Conservation (phyloP, 2,113 vertebrate species). For the Entomyzon cyanotis region DNA sequence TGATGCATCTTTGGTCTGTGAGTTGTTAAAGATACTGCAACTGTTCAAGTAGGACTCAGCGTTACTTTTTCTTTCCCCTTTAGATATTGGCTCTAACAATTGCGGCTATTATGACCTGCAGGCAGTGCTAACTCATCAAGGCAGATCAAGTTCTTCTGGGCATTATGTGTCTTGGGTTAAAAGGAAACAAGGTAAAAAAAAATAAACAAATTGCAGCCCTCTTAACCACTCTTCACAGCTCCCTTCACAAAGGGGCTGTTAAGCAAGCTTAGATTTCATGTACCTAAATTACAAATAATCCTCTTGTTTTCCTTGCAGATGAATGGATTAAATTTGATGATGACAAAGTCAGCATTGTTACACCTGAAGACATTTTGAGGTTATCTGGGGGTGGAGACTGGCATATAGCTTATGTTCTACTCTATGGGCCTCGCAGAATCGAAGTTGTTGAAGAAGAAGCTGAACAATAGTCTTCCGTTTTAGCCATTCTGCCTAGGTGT, state of each 20-base stretch:
- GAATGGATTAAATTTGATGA: slow-evolving; percentile 99
- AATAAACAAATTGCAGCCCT: accelerated
- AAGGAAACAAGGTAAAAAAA: slow-evolving; percentile 92
- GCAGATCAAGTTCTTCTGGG: slow-evolving; percentile 96
- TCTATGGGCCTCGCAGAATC: slow-evolving; percentile 93
- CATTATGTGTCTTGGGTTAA: slow-evolving; percentile 98
- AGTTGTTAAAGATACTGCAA: background rate
- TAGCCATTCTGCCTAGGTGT: slow-evolving; percentile 90
- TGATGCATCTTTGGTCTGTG: accelerated
- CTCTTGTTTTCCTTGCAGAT: slow-evolving; percentile 75
- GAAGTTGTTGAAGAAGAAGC: slow-evolving; percentile 84
- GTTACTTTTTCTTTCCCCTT: background rate
- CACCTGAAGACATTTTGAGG: slow-evolving; percentile 94
- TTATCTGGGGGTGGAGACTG: slow-evolving; percentile 97
- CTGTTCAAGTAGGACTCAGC: accelerated
- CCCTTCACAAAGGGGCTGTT: background rate
- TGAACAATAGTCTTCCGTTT: slow-evolving; percentile 80
- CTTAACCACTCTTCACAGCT: background rate
- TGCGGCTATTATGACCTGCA: slow-evolving; percentile 98
- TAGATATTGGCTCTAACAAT: slow-evolving; percentile 94
- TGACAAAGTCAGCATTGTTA: slow-evolving; percentile 96
- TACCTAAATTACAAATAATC: background rate
- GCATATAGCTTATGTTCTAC: slow-evolving; percentile 98
- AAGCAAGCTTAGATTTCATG: no score
- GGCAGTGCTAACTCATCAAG: slow-evolving; percentile 96